phyloP scores from a whole-genome alignment of 2,888 invertebrate genomes.

The Pheosia gnoma region DNA sequence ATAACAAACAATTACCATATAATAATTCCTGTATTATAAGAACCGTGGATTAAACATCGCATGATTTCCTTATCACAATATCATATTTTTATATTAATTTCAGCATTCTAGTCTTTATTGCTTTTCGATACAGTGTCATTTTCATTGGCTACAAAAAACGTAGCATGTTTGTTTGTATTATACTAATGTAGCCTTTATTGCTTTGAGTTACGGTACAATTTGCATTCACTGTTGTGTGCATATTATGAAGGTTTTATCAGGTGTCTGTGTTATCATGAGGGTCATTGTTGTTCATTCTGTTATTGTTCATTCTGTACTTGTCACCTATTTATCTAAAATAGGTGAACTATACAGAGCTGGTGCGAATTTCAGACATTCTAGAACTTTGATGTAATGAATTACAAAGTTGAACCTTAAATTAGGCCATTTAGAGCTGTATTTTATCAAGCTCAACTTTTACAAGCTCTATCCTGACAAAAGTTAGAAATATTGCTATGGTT shows the following conservation, averaged over 20 bases:
- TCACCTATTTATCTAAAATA: neutral
- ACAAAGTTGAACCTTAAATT: no score
- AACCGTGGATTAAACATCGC: slow-evolving; percentile 13
- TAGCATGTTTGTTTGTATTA: neutral
- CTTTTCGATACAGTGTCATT: neutral
- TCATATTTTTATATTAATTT: neutral
- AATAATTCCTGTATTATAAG: no score
- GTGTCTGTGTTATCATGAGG: slow-evolving; percentile 19
- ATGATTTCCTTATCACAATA: slow-evolving; percentile 13
- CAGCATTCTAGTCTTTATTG: neutral
- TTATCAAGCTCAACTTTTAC: no score
- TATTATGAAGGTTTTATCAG: slow-evolving; percentile 8
- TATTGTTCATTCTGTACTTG: no score
- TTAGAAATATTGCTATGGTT: no score
- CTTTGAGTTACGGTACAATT: neutral
- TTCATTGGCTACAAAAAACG: neutral
- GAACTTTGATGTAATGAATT: no score
- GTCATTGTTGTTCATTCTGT: slow-evolving; percentile 12
- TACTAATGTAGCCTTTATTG: neutral
- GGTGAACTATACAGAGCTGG: no score
- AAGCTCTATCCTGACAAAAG: no score
- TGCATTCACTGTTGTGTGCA: neutral
- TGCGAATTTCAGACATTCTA: no score
- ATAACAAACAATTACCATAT: no score
- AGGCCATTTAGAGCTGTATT: no score